Evolutionary conservation across 2,113 vertebrate species (phyloP), one percentile per base, ranked within the genome.

Genomic region (Myiozetetes cayanensis): DNA sequence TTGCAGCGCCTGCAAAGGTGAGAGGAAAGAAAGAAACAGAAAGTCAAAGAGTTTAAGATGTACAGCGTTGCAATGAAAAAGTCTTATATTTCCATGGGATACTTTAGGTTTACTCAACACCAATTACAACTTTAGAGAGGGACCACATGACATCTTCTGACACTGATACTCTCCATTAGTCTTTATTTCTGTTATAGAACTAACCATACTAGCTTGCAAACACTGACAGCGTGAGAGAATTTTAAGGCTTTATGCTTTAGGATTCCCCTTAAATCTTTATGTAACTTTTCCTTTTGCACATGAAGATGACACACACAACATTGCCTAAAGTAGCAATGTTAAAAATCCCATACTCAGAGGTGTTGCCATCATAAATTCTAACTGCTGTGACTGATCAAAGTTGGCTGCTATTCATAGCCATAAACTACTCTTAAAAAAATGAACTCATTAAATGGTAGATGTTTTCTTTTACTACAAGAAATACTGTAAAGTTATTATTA

Each of bases 1-100:
- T 94, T 30, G 98, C 91, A 7, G 97, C 97, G 14, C 99, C 99
- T 99, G 93, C 6, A 74, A 93, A 58, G 6, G 35, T 37, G 21
- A 74, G 4, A 58, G 21, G 3, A 61, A 31, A 62, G 13, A 68
- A 39, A 86, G 6, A 41, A 53, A 37, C 0, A 2, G 2, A 58
- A 63, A 83, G 16, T 17, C 20, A 80, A 63, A 78, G 2, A 4
- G 5, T 44, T 77, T 44, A 83, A 90, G 50, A 68, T 14, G 27
- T 23, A 74, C 8, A n/a, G 27, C 3, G 2, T 14, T 79, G 10
- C 31, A 76, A 3, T 65, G 23, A 68, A 67, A 20, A 90, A 41
- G n/a, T 24, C 7, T 63, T 72, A 81, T 27, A 1, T 21, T 37
- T 37, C 23, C 23, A n/a, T 17, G 58, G 58, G 56, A 85, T n/a